Conservation (phyloP, 2,888 invertebrate genomes). For the Merodon equestris region DNA sequence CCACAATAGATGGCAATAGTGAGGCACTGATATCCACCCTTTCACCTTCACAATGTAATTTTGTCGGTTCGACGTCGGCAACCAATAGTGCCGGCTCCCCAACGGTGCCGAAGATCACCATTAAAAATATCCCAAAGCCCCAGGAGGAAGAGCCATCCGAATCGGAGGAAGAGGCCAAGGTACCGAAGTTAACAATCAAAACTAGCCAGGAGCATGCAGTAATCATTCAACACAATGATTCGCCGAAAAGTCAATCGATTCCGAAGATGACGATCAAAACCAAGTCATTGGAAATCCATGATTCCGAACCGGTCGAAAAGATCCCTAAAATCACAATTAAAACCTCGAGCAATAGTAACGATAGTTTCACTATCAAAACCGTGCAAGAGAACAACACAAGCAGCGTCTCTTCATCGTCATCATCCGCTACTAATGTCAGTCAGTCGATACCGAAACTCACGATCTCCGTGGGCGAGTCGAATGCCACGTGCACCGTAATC, state of each 20-base stretch:
- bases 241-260: constrained; percentile 75
- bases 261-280: constrained; percentile 78
- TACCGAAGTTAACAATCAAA: constrained; percentile 80
- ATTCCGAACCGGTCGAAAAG: constrained; percentile 72
- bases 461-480: constrained; percentile 78
- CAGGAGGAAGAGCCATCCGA: constrained; percentile 58
- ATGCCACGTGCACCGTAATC: constrained; percentile 59
- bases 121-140: constrained; percentile 79
- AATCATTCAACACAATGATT: constrained; percentile 77
- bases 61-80: constrained; percentile 65
- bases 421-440: constrained; percentile 20
- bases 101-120: constrained; percentile 82
- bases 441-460: constrained; percentile 80
- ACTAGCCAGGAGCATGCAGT: constrained; percentile 78
- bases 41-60: constrained; percentile 71
- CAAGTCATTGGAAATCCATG: constrained; percentile 74
- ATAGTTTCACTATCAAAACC: constrained; percentile 55
- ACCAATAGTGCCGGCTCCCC: constrained; percentile 65
- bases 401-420: constrained; percentile 11
- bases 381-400: constrained; percentile 43
- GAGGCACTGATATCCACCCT: constrained; percentile 76
- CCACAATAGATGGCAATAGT: constrained; percentile 75
- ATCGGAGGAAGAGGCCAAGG: constrained; percentile 68
- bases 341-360: constrained; percentile 70
- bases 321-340: constrained; percentile 79